These are phyloP conservation scores for Actinia equina DNA, from an alignment of 64 coral and sea anemone species.

Conservation along the genomic window DNA sequence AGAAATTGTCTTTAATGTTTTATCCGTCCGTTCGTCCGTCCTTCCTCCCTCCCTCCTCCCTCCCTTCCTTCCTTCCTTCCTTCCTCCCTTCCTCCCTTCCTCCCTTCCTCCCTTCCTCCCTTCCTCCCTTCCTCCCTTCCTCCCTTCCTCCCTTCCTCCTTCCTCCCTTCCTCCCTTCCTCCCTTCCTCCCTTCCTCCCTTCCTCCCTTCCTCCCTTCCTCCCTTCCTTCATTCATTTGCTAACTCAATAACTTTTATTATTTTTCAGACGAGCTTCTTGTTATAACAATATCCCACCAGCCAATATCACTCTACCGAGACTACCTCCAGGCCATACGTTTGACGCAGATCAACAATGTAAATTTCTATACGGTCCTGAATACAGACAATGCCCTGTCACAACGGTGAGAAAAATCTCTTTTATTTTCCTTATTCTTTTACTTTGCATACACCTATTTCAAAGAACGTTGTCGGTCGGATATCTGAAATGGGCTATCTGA, in stretches of 20 bases:
- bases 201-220: neutral
- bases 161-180: too few relatives aligned
- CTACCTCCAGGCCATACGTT: constrained; percentile 22
- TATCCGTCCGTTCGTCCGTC: too few relatives aligned
- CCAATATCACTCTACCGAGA: constrained; percentile 10
- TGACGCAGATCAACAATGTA: constrained; percentile 37
- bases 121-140: neutral
- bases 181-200: neutral
- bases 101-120: neutral
- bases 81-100: neutral
- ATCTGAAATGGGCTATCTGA: too few relatives aligned
- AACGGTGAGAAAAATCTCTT: neutral
- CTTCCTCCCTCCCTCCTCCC: too few relatives aligned
- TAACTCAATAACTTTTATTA: neutral
- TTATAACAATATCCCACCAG: constrained; percentile 40
- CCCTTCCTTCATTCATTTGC: too few relatives aligned
- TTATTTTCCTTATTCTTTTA: neutral
- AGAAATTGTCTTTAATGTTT: too few relatives aligned
- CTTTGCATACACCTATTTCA: too few relatives aligned
- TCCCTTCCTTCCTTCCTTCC: too few relatives aligned
- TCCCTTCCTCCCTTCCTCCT: too few relatives aligned
- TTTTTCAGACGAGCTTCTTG: neutral
- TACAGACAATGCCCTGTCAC: constrained; percentile 27
- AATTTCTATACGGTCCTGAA: constrained; percentile 24
- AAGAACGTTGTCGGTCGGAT: too few relatives aligned